Percentiles rank a stretch among this genome's conserved stretches.
phyloP scores from a whole-genome alignment of 2,113 vertebrate species.

The Hippoglossus stenolepis region DNA sequence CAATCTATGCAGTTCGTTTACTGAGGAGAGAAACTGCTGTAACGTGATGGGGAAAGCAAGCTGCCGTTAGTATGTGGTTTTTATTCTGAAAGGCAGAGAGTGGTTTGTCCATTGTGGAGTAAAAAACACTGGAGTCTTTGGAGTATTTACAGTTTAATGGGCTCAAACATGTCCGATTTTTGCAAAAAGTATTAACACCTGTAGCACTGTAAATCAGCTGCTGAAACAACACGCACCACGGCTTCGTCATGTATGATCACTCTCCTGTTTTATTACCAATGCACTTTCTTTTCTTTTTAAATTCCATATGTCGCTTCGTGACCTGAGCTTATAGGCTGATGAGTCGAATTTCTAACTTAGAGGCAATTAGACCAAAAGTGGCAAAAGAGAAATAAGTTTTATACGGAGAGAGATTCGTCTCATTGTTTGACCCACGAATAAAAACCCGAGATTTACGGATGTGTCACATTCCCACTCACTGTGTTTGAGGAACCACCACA shows the following conservation, averaged over 20 bases:
- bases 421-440: no score
- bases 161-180: not conserved
- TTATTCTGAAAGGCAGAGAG: slow-evolving; percentile 3
- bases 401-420: no score
- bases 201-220: slow-evolving; percentile 51
- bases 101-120: not conserved
- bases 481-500: not conserved
- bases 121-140: not conserved
- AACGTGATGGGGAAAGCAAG: slow-evolving; percentile 1
- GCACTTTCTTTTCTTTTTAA: slow-evolving; percentile 34
- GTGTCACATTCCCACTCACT: not conserved
- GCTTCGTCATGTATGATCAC: slow-evolving; percentile 14
- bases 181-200: slow-evolving; percentile 32
- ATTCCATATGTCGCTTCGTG: slow-evolving; percentile 2
- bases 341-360: not conserved
- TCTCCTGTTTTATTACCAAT: slow-evolving; percentile 20
- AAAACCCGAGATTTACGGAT: no score
- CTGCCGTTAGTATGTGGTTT: slow-evolving; percentile 4
- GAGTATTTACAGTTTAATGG: not conserved
- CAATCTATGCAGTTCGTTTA: slow-evolving; percentile 71
- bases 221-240: slow-evolving; percentile 6
- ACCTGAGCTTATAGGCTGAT: not conserved
- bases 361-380: no score
- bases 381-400: no score
- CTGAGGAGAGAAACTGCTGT: slow-evolving; percentile 55